These are phyloP conservation scores for Ceratitis capitata DNA, from an alignment of 1,140 invertebrate species.

Conservation along the genomic window DNA sequence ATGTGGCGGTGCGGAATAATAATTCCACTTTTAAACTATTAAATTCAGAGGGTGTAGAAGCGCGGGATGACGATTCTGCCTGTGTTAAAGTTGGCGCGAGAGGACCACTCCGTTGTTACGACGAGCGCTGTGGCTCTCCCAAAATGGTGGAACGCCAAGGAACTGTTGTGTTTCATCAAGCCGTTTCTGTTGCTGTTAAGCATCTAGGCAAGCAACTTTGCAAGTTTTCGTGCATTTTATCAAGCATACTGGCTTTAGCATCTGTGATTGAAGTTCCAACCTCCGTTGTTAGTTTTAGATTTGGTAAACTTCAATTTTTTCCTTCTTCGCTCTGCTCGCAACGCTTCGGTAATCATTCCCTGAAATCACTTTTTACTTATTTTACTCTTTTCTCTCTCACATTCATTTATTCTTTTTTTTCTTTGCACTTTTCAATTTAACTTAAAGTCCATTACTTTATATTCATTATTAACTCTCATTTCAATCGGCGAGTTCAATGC, in stretches of 20 bases:
- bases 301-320: not conserved
- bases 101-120: too few relatives aligned
- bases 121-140: not conserved
- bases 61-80: too few relatives aligned
- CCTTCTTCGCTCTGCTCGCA: not conserved
- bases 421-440: constrained; percentile 35
- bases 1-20: too few relatives aligned
- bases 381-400: not conserved
- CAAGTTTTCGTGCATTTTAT: too few relatives aligned
- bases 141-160: not conserved
- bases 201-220: not conserved
- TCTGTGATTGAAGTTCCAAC: not conserved
- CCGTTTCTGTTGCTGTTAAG: not conserved
- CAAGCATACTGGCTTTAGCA: not conserved
- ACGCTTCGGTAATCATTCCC: not conserved
- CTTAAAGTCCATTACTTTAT: constrained; percentile 30
- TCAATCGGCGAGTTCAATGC: constrained; percentile 12
- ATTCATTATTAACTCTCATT: not conserved
- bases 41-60: too few relatives aligned
- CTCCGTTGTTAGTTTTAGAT: not conserved
- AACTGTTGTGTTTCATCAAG: not conserved
- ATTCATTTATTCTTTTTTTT: not conserved
- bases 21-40: too few relatives aligned
- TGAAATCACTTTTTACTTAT: too few relatives aligned
- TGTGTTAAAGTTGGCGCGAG: too few relatives aligned